Evolutionary conservation across 1,140 invertebrate genomes (phyloP), one percentile per base, ranked within the genome.

Genomic region (Drosophila lowei): DNA sequence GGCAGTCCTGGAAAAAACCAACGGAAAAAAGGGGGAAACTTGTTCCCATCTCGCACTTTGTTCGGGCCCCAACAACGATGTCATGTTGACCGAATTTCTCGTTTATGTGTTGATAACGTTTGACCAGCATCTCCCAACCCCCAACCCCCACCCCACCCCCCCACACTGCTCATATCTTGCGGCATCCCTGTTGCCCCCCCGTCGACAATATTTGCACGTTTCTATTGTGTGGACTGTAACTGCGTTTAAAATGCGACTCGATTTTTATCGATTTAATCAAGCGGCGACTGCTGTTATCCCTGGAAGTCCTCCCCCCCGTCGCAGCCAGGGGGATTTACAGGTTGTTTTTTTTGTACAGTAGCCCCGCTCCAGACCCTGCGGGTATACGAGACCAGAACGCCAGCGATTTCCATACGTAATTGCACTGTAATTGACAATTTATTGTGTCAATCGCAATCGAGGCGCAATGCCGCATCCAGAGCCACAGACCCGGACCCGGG

Each of bases 241-340:
- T 59, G 65, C 74, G 83, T 55, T 88, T 83, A 76, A 86, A 86
- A 71, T 65, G 83, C 62, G 65, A 86, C 75, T 83, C 84, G 75
- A 79, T 79, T 88, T 88, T 88, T 89, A 88, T 88, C 83, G 83
- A 88, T 86, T 86, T 86, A 86, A 86, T 88, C 83, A 88, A 88
- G 84, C 75, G 64, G 23, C 52, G 60, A 43, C 72, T 76, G 54
- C 54, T 58, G 50, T 30, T 38, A 9, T 49, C 13, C 25, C 48
- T 21, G 52, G 25, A 47, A 67, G 34, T 46, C 43, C 25, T 8
- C 3, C 11, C 30, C 30, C 30, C 3, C 30, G 2, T 13, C 1
- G 11, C 34, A 13, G 11, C 34, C 0, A 11, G 0, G 34, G 30
- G 30, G 59, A 48, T 54, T 46, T 68, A 28, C 41, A 54, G 25